phyloP scores from a whole-genome alignment of 2,113 vertebrate species.

The Bubo bubo region DNA sequence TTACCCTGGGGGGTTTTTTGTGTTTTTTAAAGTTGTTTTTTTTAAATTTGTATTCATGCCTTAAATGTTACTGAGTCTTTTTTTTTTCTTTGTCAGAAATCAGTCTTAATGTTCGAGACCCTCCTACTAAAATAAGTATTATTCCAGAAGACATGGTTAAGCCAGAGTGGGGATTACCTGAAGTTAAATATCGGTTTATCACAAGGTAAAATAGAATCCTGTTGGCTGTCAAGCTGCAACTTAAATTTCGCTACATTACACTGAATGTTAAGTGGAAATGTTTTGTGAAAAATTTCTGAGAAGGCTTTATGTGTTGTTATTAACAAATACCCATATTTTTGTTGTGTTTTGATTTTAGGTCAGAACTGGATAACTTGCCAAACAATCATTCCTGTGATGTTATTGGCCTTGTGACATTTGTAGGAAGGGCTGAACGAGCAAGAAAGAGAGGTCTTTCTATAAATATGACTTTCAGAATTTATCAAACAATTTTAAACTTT shows the following conservation, averaged over 20 bases:
- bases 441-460: constrained; percentile 78
- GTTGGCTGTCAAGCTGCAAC: not conserved
- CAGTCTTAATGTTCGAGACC: constrained; percentile 83
- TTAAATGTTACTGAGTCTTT: not conserved
- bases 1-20: accelerated
- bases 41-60: not conserved
- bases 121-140: constrained; percentile 81
- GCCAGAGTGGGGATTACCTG: constrained; percentile 86
- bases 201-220: constrained; percentile 77
- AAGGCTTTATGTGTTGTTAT: not conserved
- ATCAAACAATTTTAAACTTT: not conserved
- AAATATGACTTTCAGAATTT: not conserved
- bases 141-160: constrained; percentile 83
- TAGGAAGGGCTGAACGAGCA: constrained; percentile 86
- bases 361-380: constrained; percentile 79
- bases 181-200: constrained; percentile 82
- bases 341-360: constrained; percentile 73
- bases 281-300: not conserved
- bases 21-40: too few species aligned
- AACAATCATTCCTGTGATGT: constrained; percentile 83
- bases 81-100: constrained; percentile 79
- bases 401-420: constrained; percentile 89
- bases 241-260: not conserved
- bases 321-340: not conserved
- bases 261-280: not conserved